These are phyloP conservation scores for Xiphydria camelus DNA, from an alignment of 2,888 invertebrate species.

Conservation along the genomic window DNA sequence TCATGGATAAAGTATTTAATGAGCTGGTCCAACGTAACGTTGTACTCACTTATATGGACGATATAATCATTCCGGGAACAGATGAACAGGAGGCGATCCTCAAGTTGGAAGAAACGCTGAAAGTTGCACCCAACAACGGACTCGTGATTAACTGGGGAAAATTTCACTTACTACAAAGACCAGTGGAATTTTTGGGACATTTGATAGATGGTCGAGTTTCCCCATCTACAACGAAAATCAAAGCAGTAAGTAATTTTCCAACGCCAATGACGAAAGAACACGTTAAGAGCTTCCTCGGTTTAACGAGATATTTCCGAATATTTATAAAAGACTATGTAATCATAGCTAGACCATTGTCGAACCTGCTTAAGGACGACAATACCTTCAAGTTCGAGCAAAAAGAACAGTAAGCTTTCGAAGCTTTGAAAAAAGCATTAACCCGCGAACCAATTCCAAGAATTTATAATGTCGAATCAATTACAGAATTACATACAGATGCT, in stretches of 20 bases:
- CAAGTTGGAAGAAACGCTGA: conserved; percentile 19
- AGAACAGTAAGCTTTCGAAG: conserved; percentile 9
- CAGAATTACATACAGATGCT: conserved; percentile 13
- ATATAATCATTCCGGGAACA: conserved; percentile 19
- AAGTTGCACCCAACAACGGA: conserved; percentile 18
- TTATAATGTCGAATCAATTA: conserved; percentile 3
- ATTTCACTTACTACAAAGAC: conserved; percentile 20
- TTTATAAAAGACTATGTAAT: conserved; percentile 40
- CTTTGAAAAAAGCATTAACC: conserved; percentile 8
- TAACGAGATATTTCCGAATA: conserved; percentile 46
- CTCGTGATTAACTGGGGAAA: conserved; percentile 27
- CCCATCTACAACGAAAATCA: conserved; percentile 34
- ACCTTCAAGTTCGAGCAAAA: no score
- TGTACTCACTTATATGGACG: conserved; percentile 19
- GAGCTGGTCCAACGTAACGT: conserved; percentile 11
- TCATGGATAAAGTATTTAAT: conserved; percentile 17
- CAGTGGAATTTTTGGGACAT: conserved; percentile 34
- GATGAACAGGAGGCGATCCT: conserved; percentile 13
- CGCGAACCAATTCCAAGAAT: conserved; percentile 11
- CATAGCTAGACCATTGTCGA: conserved; percentile 42
- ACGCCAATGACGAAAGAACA: conserved; percentile 32
- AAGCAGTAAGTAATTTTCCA: conserved; percentile 36
- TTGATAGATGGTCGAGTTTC: conserved; percentile 32
- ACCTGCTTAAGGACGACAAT: conserved; percentile 27
- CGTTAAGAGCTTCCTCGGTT: conserved; percentile 41